phyloP scores from a whole-genome alignment of 2,113 vertebrate species.

The Garra rufa region DNA sequence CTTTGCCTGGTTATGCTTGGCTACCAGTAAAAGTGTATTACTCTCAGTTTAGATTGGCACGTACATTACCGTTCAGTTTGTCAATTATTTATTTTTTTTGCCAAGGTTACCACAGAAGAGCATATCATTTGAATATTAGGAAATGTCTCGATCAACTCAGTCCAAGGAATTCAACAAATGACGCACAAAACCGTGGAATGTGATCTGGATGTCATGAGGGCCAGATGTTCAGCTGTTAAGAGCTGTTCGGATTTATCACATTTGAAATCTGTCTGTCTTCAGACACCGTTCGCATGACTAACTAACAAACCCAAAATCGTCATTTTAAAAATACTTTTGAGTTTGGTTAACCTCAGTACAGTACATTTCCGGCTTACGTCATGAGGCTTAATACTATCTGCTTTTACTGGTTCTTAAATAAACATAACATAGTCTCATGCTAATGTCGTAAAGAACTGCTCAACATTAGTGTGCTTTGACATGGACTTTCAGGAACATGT shows the following conservation, averaged over 20 bases:
- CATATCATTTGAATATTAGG: background rate
- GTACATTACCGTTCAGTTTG: background rate
- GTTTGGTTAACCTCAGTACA: background rate
- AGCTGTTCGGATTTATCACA: no score
- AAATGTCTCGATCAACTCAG: background rate
- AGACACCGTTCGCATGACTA: background rate
- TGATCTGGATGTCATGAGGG: constrained; percentile 5
- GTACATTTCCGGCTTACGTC: background rate
- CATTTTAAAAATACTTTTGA: background rate
- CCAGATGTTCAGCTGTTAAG: constrained; percentile 4
- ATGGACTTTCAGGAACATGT: background rate
- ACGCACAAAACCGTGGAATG: background rate
- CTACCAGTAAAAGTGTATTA: background rate
- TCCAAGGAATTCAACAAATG: background rate
- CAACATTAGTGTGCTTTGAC: background rate
- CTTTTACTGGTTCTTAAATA: background rate
- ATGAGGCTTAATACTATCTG: background rate
- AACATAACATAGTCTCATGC: background rate
- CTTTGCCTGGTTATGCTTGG: background rate
- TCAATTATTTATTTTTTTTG: background rate
- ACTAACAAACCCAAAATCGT: background rate
- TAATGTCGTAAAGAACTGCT: background rate
- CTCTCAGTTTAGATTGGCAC: background rate
- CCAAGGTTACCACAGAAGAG: background rate
- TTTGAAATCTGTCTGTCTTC: background rate